Evolutionary conservation across 2,888 invertebrate genomes (phyloP).

Genomic region (Eristalis pertinax): DNA sequence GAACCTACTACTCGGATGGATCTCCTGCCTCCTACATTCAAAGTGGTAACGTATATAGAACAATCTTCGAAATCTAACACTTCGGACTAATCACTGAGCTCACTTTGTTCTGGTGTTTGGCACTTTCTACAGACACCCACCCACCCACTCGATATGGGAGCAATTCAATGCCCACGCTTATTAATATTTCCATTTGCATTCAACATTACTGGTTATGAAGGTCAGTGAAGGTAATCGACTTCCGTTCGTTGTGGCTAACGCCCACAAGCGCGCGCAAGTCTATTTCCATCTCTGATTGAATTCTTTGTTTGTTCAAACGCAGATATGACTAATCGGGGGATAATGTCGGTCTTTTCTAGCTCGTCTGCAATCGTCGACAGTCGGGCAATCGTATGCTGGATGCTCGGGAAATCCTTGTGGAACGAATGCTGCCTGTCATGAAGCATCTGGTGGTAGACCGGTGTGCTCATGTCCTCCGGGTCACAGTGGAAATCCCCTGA

Average conservation of each 20-base stretch:
- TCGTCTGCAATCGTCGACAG: not conserved
- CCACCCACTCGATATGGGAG: not conserved
- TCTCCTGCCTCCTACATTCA: slow-evolving; percentile 72
- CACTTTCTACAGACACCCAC: not conserved
- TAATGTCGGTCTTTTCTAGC: not conserved
- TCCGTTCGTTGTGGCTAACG: too few species aligned
- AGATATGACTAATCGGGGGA: not conserved
- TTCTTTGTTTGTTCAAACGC: not conserved
- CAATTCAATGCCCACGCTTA: slow-evolving; percentile 24
- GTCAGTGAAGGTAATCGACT: not conserved
- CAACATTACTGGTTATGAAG: slow-evolving; percentile 5
- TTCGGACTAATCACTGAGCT: too few species aligned
- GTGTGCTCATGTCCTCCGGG: slow-evolving; percentile 91
- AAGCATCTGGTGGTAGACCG: slow-evolving; percentile 86
- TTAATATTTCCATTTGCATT: not conserved
- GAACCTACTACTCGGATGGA: slow-evolving; percentile 77
- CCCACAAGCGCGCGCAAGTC: slow-evolving; percentile 6
- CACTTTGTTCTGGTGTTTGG: not conserved
- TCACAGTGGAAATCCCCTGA: slow-evolving; percentile 90
- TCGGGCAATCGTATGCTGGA: slow-evolving; percentile 74
- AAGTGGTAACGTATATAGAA: slow-evolving; percentile 12
- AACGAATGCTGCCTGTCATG: slow-evolving; percentile 86
- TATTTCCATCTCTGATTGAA: slow-evolving; percentile 10
- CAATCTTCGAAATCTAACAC: not conserved
- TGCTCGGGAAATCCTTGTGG: slow-evolving; percentile 86